A percentile compares a stretch with the other conserved stretches of the same genome.
Evolutionary conservation across 2,797 vertebrate genomes (phyloP).

Genomic region (Eupleurogrammus muticus): DNA sequence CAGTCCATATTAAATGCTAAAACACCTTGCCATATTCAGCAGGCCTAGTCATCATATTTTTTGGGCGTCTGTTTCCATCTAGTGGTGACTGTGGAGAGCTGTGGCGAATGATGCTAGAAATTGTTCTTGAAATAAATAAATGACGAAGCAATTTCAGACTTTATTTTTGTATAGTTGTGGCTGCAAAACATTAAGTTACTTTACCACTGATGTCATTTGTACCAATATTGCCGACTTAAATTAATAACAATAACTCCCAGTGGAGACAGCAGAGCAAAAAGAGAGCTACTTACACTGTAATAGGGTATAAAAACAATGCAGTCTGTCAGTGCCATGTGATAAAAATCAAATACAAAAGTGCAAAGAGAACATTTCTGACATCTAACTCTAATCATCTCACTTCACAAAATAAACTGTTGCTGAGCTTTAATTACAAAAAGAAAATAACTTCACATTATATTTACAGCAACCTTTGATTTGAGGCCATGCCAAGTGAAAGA

Average conservation of each 20-base stretch:
- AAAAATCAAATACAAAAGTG: constrained; percentile 84
- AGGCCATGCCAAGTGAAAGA: constrained; percentile 91
- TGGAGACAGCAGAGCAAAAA: constrained; percentile 63
- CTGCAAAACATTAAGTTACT: constrained; percentile 73
- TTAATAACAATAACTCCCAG: constrained; percentile 77
- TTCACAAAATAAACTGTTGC: constrained; percentile 77
- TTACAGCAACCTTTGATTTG: constrained; percentile 89
- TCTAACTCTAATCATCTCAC: constrained; percentile 81
- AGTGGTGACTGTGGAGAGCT: constrained; percentile 44
- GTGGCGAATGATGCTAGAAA: constrained; percentile 6
- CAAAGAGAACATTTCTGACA: constrained; percentile 79
- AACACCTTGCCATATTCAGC: no score
- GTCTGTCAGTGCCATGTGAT: constrained; percentile 70
- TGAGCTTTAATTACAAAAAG: constrained; percentile 84
- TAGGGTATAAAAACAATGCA: constrained; percentile 79
- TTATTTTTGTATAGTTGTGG: constrained; percentile 71
- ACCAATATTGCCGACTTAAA: constrained; percentile 56
- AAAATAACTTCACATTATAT: constrained; percentile 81
- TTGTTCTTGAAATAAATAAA: constrained; percentile 19
- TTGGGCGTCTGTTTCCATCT: constrained; percentile 62
- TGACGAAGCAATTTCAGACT: constrained; percentile 68
- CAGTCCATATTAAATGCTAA: no score
- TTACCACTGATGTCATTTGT: constrained; percentile 72
- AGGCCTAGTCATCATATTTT: not conserved
- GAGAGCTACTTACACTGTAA: constrained; percentile 76